Percentiles rank a stretch among this genome's conserved stretches.
These are phyloP conservation scores for Piezodorus guildinii DNA, from an alignment of 1,140 invertebrate species.

Conservation along the genomic window DNA sequence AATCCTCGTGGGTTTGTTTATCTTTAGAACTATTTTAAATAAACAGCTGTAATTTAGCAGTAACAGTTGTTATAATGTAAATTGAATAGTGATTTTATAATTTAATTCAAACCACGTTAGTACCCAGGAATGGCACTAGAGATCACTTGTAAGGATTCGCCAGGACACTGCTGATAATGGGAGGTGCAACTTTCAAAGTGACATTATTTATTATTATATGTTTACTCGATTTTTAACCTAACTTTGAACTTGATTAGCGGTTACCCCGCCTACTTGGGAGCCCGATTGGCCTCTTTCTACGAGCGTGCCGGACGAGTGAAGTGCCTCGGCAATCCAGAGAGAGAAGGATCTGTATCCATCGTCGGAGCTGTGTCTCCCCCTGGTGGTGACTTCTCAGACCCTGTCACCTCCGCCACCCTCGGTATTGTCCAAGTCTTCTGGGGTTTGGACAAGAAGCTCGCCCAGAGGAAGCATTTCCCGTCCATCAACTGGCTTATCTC, in stretches of 20 bases:
- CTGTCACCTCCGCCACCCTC: constrained; percentile 96
- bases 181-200: too few relatives aligned
- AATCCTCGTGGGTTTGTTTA: too few relatives aligned
- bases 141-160: too few relatives aligned
- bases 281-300: constrained; percentile 97
- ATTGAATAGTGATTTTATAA: too few relatives aligned
- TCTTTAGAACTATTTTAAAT: too few relatives aligned
- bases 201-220: too few relatives aligned
- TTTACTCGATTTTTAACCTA: not conserved
- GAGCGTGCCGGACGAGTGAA: constrained; percentile 96
- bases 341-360: constrained; percentile 97
- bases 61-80: too few relatives aligned
- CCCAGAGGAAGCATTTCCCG: constrained; percentile 99
- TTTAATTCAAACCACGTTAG: too few relatives aligned
- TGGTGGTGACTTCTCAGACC: constrained; percentile 99
- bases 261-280: constrained; percentile 97
- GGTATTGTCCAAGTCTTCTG: constrained; percentile 99
- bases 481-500: constrained; percentile 99
- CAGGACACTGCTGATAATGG: too few relatives aligned
- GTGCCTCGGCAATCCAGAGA: constrained; percentile 94
- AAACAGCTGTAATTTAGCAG: too few relatives aligned
- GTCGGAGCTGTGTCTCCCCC: constrained; percentile 99
- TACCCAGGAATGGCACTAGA: too few relatives aligned
- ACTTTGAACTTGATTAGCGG: constrained; percentile 49
- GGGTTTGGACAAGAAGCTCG: constrained; percentile 98